Conservation (phyloP, 2,113 vertebrate species). For the Nothocercus nigrocapillus region DNA sequence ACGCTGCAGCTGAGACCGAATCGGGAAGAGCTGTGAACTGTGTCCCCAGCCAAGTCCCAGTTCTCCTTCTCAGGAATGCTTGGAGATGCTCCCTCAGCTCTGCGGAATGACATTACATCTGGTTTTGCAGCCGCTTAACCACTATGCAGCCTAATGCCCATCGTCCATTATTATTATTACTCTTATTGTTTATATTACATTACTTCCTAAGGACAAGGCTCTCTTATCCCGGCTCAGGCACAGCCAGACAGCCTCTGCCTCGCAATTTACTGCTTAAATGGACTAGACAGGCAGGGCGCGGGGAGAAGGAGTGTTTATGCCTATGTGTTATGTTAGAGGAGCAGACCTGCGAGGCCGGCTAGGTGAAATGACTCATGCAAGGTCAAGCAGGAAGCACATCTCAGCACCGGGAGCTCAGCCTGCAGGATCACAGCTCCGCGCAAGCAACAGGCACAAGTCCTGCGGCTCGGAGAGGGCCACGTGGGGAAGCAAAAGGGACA, state of each 20-base stretch:
- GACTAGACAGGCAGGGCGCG: slow-evolving; percentile 38
- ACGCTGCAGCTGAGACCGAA: neutral
- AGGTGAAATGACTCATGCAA: slow-evolving; percentile 8
- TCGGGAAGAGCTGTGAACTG: neutral
- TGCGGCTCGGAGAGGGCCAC: fast-evolving
- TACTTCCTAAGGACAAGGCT: slow-evolving; percentile 18
- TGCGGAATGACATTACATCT: slow-evolving; percentile 59
- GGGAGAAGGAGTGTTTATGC: neutral
- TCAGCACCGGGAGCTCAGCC: neutral
- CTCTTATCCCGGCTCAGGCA: slow-evolving; percentile 58
- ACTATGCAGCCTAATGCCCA: slow-evolving; percentile 67
- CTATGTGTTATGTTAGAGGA: neutral
- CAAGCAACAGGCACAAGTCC: neutral
- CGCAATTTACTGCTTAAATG: neutral
- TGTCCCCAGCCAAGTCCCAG: slow-evolving; percentile 9
- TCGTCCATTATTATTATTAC: slow-evolving; percentile 71
- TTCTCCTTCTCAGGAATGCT: slow-evolving; percentile 45
- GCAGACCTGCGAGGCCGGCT: fast-evolving
- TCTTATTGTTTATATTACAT: slow-evolving; percentile 63
- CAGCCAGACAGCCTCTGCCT: slow-evolving; percentile 42
- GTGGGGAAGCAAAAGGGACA: neutral
- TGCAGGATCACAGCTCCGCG: neutral
- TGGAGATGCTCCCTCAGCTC: slow-evolving; percentile 51
- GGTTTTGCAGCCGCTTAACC: slow-evolving; percentile 55
- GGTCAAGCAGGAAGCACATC: fast-evolving